Evolutionary conservation across 2,888 invertebrate genomes (phyloP).

Genomic region (Coenonympha glycerion): DNA sequence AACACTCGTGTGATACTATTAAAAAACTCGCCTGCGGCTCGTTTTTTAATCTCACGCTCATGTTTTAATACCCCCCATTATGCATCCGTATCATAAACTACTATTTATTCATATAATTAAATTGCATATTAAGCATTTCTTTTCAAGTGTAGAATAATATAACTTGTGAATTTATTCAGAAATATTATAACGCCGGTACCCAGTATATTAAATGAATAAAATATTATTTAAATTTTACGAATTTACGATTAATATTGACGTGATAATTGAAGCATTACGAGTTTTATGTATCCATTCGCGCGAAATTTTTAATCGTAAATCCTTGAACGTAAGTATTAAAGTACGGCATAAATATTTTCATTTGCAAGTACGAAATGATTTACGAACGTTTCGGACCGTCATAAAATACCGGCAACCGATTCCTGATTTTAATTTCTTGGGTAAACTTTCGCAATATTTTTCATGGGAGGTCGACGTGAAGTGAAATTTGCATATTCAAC

Average conservation of each 20-base stretch:
- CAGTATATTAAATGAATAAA: too few species aligned
- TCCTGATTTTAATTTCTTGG: constrained; percentile 67
- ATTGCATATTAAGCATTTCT: too few species aligned
- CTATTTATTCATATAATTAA: too few species aligned
- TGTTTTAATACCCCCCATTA: too few species aligned
- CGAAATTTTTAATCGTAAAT: constrained; percentile 8
- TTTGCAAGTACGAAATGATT: constrained; percentile 19
- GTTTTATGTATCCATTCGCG: constrained; percentile 5
- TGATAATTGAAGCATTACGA: constrained; percentile 1
- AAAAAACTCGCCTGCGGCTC: too few species aligned
- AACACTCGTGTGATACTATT: too few species aligned
- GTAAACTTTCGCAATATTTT: constrained; percentile 70
- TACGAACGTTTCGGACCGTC: constrained; percentile 26
- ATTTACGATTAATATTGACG: not conserved
- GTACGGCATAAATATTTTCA: constrained; percentile 19
- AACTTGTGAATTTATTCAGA: too few species aligned
- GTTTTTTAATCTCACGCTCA: too few species aligned
- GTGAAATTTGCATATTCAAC: constrained; percentile 71
- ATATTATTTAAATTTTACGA: too few species aligned
- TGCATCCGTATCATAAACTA: too few species aligned
- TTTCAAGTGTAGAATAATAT: too few species aligned
- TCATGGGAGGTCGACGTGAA: constrained; percentile 57
- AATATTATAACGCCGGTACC: too few species aligned
- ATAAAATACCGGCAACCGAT: constrained; percentile 47
- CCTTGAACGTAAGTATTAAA: constrained; percentile 9